Evolutionary conservation across 1,140 invertebrate species (phyloP).

Genomic region (Eulimnadia texana): DNA sequence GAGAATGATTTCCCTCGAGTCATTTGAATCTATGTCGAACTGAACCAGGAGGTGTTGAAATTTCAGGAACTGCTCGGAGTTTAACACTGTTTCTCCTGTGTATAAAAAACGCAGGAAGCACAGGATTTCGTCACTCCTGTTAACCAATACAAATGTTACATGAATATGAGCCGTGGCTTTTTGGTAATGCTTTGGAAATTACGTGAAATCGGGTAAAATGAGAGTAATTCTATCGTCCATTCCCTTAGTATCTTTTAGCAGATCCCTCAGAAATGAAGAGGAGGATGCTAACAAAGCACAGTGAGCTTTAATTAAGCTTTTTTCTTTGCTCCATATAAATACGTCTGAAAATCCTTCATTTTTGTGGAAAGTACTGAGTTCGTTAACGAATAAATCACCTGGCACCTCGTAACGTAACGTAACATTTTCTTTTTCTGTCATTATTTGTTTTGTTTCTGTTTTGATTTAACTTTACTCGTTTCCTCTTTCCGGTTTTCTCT

Average conservation of each 20-base stretch:
- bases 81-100: not conserved
- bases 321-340: not conserved
- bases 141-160: not conserved
- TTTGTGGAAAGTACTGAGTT: not conserved
- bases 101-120: not conserved
- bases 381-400: constrained; percentile 1
- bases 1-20: not conserved
- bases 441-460: not conserved
- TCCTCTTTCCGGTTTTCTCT: no score
- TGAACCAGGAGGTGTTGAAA: constrained; percentile 4
- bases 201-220: constrained; percentile 9
- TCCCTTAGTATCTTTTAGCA: not conserved
- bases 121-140: not conserved
- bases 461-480: no score
- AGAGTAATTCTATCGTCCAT: not conserved
- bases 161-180: no score
- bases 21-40: constrained; percentile 2
- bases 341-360: not conserved
- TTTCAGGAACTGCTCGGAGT: not conserved
- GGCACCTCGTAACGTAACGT: constrained; percentile 4
- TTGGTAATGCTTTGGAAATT: no score
- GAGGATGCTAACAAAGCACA: not conserved
- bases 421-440: not conserved
- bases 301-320: not conserved
- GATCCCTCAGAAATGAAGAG: not conserved